Evolutionary conservation across 1,140 invertebrate species (phyloP).

Genomic region (Bombus huntii): DNA sequence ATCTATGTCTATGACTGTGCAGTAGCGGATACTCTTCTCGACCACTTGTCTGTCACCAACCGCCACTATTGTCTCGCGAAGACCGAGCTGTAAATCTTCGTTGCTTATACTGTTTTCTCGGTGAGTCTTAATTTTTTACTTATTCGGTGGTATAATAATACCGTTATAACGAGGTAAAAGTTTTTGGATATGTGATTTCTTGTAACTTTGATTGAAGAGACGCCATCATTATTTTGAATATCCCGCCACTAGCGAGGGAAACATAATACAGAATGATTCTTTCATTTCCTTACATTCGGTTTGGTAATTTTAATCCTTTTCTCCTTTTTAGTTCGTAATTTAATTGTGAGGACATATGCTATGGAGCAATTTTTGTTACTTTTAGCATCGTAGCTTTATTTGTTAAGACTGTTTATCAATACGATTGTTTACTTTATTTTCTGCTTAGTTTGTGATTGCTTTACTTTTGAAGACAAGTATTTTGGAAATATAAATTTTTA

Average conservation of each 20-base stretch:
- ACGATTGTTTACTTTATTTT: too few relatives aligned
- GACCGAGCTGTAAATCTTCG: neutral
- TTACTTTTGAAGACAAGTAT: too few relatives aligned
- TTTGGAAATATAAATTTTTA: too few relatives aligned
- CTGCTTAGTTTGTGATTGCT: too few relatives aligned
- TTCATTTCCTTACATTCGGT: neutral
- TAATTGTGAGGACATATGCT: neutral
- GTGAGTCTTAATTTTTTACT: neutral
- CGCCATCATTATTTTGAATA: slow-evolving; percentile 11
- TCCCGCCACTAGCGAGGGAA: neutral
- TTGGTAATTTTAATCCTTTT: neutral
- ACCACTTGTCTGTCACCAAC: neutral
- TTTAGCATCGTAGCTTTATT: neutral
- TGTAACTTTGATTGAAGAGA: neutral
- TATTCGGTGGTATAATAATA: neutral
- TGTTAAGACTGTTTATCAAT: neutral
- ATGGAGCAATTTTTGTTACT: neutral
- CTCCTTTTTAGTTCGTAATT: neutral
- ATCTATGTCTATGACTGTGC: neutral
- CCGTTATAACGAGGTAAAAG: neutral
- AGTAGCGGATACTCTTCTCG: neutral
- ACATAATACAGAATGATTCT: neutral
- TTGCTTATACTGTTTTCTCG: neutral
- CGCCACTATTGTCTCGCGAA: neutral
- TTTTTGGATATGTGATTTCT: too few relatives aligned